These are phyloP conservation scores for Clangula hyemalis DNA, from an alignment of 2,797 vertebrate species.

Conservation along the genomic window DNA sequence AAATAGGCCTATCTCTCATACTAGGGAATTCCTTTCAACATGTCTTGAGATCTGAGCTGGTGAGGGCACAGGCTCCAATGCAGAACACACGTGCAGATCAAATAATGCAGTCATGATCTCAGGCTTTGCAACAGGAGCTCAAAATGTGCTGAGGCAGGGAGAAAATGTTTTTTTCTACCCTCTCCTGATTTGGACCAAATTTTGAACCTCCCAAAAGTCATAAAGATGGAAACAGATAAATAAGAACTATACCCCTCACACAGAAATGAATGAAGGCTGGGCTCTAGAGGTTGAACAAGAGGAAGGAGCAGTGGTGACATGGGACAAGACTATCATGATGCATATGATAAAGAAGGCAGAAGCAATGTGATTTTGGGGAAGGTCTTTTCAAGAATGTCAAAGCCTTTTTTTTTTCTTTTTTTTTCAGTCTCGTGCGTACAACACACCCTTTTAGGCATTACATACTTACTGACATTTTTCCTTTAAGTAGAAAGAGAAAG, in stretches of 20 bases:
- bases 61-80: background rate
- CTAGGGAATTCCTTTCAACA: background rate
- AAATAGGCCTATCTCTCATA: background rate
- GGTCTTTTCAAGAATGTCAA: background rate
- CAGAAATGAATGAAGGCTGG: background rate
- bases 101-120: background rate
- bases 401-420: background rate
- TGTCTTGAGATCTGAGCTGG: background rate
- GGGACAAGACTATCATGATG: background rate
- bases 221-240: background rate
- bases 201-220: background rate
- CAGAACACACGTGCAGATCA: rapidly evolving
- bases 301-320: background rate
- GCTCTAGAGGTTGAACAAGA: background rate
- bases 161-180: background rate
- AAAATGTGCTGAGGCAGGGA: background rate
- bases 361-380: rapidly evolving
- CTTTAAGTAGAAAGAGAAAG: background rate
- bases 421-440: background rate
- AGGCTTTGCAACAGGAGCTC: background rate
- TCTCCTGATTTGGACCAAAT: background rate
- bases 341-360: background rate
- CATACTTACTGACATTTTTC: background rate
- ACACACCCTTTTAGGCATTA: background rate
- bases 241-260: background rate